These are phyloP conservation scores for Eueides isabella DNA, from an alignment of 1,140 invertebrate species.

Conservation along the genomic window DNA sequence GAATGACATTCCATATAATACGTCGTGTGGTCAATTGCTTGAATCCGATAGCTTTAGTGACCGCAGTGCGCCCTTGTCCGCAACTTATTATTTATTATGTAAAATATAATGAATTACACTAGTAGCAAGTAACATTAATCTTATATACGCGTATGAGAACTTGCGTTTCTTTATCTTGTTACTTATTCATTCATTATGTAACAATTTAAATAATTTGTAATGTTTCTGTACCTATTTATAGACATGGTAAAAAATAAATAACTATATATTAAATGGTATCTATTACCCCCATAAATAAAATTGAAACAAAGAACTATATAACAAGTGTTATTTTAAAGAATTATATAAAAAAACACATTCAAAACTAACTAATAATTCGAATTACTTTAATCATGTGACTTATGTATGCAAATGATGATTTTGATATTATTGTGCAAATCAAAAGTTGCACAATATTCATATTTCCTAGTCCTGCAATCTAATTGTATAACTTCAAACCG, in stretches of 20 bases:
- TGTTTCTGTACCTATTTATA: background rate
- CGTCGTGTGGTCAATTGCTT: slow-evolving; percentile 39
- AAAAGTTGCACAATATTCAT: slow-evolving; percentile 44
- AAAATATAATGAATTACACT: slow-evolving; percentile 17
- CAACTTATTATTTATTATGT: slow-evolving; percentile 31
- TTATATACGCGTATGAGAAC: background rate
- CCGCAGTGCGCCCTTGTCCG: slow-evolving; percentile 41
- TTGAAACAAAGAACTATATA: no score
- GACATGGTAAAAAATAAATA: background rate
- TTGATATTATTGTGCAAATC: slow-evolving; percentile 24
- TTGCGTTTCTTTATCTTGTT: background rate
- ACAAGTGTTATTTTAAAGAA: no score
- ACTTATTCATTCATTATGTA: background rate
- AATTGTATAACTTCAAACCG: slow-evolving; percentile 68
- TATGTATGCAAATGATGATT: slow-evolving; percentile 5
- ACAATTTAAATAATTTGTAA: background rate
- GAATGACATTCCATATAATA: slow-evolving; percentile 36
- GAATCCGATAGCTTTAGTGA: slow-evolving; percentile 36
- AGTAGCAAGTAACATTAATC: background rate
- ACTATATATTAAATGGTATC: no score
- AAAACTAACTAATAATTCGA: background rate
- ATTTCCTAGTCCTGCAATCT: slow-evolving; percentile 45
- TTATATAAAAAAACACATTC: background rate
- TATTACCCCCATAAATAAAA: no score
- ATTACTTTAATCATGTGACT: background rate